Evolutionary conservation across 1,140 invertebrate species (phyloP).

Genomic region (Stenopsyche tienmushanensis): DNA sequence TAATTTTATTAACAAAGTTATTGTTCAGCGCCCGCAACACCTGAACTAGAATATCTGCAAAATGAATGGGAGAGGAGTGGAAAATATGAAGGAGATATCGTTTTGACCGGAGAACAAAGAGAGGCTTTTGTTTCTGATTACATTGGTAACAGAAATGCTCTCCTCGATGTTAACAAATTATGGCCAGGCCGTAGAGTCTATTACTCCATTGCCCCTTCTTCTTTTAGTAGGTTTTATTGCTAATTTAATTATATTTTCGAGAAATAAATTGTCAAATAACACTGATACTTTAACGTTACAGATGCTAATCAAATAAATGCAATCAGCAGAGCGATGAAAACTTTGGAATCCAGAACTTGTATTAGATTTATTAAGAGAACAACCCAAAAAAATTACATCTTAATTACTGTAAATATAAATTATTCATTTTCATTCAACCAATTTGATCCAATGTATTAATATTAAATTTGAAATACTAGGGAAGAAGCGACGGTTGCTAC

Average conservation of each 20-base stretch:
- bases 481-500: slow-evolving; percentile 54
- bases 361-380: neutral
- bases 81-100: slow-evolving; percentile 55
- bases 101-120: slow-evolving; percentile 51
- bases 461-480: slow-evolving; percentile 42
- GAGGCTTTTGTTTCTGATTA: slow-evolving; percentile 49
- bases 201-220: slow-evolving; percentile 57
- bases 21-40: slow-evolving; percentile 25
- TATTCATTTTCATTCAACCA: neutral
- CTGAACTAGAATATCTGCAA: slow-evolving; percentile 28
- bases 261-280: no score
- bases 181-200: slow-evolving; percentile 67
- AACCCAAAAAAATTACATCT: neutral
- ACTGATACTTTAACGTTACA: neutral
- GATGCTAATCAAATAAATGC: neutral
- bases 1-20: neutral
- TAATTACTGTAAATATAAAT: neutral
- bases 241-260: neutral
- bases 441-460: neutral
- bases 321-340: neutral
- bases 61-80: slow-evolving; percentile 55
- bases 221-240: slow-evolving; percentile 39
- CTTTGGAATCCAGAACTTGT: neutral
- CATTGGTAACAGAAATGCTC: slow-evolving; percentile 57
- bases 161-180: slow-evolving; percentile 58